Evolutionary conservation across 92 coral and sea anemone species (phyloP), one percentile per base, ranked within the genome.

Genomic region (Epizoanthus scotinus): DNA sequence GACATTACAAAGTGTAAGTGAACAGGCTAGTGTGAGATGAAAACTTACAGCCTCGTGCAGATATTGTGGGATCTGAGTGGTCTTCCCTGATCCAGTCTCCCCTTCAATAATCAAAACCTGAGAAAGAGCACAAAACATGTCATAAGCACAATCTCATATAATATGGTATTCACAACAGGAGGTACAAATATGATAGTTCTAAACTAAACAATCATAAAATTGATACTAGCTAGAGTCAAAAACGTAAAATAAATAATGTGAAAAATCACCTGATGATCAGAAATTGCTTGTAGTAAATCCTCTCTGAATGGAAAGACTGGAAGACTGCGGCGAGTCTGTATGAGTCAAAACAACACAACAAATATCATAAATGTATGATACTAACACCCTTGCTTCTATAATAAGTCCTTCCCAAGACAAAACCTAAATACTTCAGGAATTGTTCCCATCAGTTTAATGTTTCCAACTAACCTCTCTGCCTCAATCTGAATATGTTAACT

Each of bases 51-150:
- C 99, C 86, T 95, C 96, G 83, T 95, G 85, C 0, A 95, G 93
- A 77, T 93, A 95, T 68, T 95, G 99, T 8, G 99, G 99, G 42
- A 95, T 95, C 73, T 95, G 99, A 18, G 99, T 95, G 0, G 99
- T 95, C 78, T 95, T 95, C 20, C 99, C 99, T 47, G 99, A 95
- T 22, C 99, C 99, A 29, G 99, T 95, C 75, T 95, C 98, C 34
- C 99, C 99, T 55, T 95, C 99, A 53, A 95, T 89, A 52, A 95
- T 95, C 25, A 95, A 80, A 52, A 95, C 96, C 99, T 95, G 52
- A 6, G 81, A 24, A 15, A 53, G 14, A 72, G 25, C 47, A 81
- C 17, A 55, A 60, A 26, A 28, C 12, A 10, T 26, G 38, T 25
- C 22, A 10, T 2, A 68, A 20, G 13, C 12, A 26, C 24, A 69